Base-by-base conservation (phyloP, 2,797 vertebrate species). In the Menidia menidia region DNA sequence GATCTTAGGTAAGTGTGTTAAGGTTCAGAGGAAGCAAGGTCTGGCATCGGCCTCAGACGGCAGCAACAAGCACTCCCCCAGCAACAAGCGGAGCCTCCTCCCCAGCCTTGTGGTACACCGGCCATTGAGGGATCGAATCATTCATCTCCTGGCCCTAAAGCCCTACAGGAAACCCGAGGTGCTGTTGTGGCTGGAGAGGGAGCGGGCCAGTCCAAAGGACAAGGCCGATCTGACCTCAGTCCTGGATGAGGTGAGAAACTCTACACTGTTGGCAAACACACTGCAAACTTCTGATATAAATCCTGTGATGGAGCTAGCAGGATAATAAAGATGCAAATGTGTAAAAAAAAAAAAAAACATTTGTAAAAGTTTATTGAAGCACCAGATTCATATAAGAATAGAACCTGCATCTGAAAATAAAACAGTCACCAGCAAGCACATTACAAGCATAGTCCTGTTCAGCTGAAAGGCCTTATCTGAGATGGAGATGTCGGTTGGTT, bases 151-250 rank as follows among this genome's bases (percentile, higher is more conserved):
- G 73, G 94, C 94, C 81, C 87, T 93, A 73, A 93, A 91, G 84
- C 90, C 94, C 30, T 94, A 92, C 86, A 86, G 68, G 86, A 94
- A 95, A 88, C 94, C 94, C 3, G 90, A 94, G 83, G 90, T 95
- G 67, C 88, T 95, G 52, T 88, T 94, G 73, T 93, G 89, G 91
- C 79, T 94, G 77, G 94, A 94, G 67, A 89, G 91, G 75, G 92
- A 91, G 74, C 92, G 81, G 41, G 90, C 77, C 18, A 87, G 88
- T 76, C 91, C 85, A 67, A 92, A 93, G 85, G 93, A 96, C 81
- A 91, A 95, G 89, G 87, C 87, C 65, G 86, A 93, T 61, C 74
- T 86, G 71, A 76, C 89, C 75, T 84, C 85, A 51, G 89, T 93
- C 12, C 84, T 95, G 84, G 94, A 95, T 48, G 93, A 95, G 93